Percentiles rank a stretch among this genome's conserved stretches.
Evolutionary conservation across 1,140 invertebrate species (phyloP).

Genomic region (Choristoneura fumiferana): DNA sequence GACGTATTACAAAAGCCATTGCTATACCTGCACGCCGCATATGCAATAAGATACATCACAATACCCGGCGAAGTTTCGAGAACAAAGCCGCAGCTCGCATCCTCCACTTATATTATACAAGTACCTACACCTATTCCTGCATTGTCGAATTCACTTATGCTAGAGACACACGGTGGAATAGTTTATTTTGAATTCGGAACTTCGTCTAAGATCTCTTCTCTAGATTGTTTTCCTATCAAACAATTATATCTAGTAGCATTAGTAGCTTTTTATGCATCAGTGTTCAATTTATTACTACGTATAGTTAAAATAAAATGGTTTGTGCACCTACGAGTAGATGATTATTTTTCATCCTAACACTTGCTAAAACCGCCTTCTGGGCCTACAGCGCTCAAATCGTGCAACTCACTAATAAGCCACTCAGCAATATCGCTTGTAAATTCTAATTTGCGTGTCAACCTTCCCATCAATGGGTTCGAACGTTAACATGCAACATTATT

Average conservation of each 20-base stretch:
- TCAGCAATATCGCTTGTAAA: background rate
- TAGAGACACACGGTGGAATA: constrained; percentile 32
- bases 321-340: too few relatives aligned
- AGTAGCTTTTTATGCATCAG: background rate
- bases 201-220: constrained; percentile 11
- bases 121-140: constrained; percentile 43
- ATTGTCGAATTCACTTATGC: constrained; percentile 58
- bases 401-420: background rate
- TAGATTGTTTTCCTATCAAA: background rate
- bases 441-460: constrained; percentile 7
- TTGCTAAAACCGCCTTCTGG: too few relatives aligned
- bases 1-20: constrained; percentile 19
- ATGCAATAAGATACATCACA: constrained; percentile 62
- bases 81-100: constrained; percentile 60
- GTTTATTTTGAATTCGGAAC: constrained; percentile 13
- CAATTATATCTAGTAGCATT: background rate
- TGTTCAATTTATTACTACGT: too few relatives aligned
- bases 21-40: constrained; percentile 44
- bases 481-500: constrained; percentile 39
- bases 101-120: constrained; percentile 43
- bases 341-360: too few relatives aligned
- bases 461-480: constrained; percentile 18
- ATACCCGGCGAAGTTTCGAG: constrained; percentile 51
- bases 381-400: too few relatives aligned
- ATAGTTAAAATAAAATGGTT: too few relatives aligned